A percentile compares a stretch with the other conserved stretches of the same genome.
Evolutionary conservation across 2,113 vertebrate species (phyloP).

Genomic region (Oreotrochilus melanogaster): DNA sequence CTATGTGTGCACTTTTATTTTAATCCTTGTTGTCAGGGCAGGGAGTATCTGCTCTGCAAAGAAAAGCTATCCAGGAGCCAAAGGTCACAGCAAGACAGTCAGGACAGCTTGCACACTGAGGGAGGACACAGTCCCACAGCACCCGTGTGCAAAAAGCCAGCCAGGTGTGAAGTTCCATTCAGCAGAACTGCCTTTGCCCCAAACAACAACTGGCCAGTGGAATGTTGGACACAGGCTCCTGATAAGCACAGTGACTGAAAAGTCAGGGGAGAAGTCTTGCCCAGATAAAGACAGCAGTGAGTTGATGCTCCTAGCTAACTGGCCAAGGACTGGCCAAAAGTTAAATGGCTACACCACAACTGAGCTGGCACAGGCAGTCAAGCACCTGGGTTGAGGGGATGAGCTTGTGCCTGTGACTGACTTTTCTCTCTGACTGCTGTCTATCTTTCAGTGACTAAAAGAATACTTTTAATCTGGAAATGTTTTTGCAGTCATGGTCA

Average conservation of each 20-base stretch:
- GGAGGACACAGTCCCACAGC: not conserved
- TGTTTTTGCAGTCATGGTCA: not conserved
- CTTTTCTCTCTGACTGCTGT: not conserved
- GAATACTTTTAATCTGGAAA: not conserved
- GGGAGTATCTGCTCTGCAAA: not conserved
- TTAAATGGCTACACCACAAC: not conserved
- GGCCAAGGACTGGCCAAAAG: no score
- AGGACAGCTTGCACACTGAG: not conserved
- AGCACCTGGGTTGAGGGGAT: not conserved
- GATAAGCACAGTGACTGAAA: no score
- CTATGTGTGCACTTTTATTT: not conserved
- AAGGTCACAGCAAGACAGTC: not conserved
- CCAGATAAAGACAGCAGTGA: no score
- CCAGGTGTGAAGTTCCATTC: not conserved
- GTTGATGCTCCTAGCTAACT: no score
- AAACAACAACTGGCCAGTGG: no score
- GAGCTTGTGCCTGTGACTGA: rapidly evolving
- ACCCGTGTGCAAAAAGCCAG: not conserved
- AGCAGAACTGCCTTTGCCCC: no score
- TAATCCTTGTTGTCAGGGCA: not conserved
- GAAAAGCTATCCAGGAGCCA: not conserved
- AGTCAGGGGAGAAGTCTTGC: no score
- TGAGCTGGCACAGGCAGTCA: not conserved
- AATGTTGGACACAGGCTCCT: no score
- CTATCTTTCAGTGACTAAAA: not conserved